These are phyloP conservation scores for Saccopteryx leptura DNA, from an alignment of 2,113 vertebrate species.

Conservation along the genomic window DNA sequence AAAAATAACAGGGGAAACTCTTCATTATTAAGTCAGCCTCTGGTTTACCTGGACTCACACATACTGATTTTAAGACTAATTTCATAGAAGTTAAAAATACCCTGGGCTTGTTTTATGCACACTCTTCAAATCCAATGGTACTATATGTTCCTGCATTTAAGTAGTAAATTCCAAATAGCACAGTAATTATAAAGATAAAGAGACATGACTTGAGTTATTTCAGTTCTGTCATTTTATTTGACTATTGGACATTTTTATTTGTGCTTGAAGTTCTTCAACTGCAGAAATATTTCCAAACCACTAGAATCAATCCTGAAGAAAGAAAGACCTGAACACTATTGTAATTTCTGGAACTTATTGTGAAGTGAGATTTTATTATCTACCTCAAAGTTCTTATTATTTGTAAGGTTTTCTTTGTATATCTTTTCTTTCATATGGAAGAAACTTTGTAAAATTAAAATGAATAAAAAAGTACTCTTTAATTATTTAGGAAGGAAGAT, in stretches of 20 bases:
- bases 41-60: not conserved
- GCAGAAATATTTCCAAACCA: constrained; percentile 32
- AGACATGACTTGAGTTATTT: constrained; percentile 20
- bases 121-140: not conserved
- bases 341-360: not conserved
- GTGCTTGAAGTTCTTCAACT: constrained; percentile 16
- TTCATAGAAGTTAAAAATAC: not conserved
- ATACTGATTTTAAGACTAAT: not conserved
- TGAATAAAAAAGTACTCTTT: not conserved
- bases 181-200: not conserved
- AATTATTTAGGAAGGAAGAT: not conserved
- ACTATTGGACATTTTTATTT: not conserved
- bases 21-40: not conserved
- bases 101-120: not conserved
- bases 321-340: not conserved
- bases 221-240: not conserved
- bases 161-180: not conserved
- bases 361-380: constrained; percentile 18
- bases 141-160: not conserved
- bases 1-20: not conserved
- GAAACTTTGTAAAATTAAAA: constrained; percentile 17
- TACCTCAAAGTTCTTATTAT: not conserved
- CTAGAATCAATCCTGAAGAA: not conserved
- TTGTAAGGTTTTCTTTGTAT: not conserved
- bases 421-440: not conserved